Evolutionary conservation across 2,797 vertebrate genomes (phyloP), one percentile per base, ranked within the genome.

Genomic region (Naso thynnoides): DNA sequence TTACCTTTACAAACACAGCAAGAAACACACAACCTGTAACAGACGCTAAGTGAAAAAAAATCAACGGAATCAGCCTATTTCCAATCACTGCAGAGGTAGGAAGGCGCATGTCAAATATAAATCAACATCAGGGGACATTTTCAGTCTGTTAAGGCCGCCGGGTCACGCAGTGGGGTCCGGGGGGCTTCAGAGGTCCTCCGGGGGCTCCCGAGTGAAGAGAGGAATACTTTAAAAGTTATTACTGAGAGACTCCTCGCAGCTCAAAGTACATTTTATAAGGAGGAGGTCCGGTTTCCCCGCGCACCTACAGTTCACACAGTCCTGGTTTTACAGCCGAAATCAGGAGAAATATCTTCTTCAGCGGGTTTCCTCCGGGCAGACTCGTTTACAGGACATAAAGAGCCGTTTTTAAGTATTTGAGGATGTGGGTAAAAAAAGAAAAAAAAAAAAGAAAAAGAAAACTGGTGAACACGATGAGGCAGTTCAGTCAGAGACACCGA

Each of bases 51-150:
- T 76, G 85, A 86, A 86, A 83, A 72, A 71, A 83, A 72, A 71
- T 87, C 77, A 89, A 86, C 82, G 70, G 75, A 91, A 85, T 78
- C 85, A 76, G 85, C 70, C 59, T 85, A 79, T 88, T 86, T 90
- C 84, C 91, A 87, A 89, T 91, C 86, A 92, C 85, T 90, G 89
- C 88, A 93, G 92, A 92, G 92, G 92, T 93, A 93, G 91, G 91
- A 91, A 84, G 85, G 84, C 83, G 87, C 80, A 86, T 86, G 82
- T 84, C 59, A 91, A 87, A 84, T 81, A 85, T 53, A 84, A 85
- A 89, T 78, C 87, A 89, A 87, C 86, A 81, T 62, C 84, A 88
- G 73, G 81, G 79, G 86, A 87, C 70, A 85, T 71, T 76, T 79
- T 86, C 72, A 85, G 81, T 89, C 81, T 74, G 4, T 73, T 62